These are phyloP conservation scores for Lycopodina hypogea DNA, from an alignment of 37 sponge, comb jelly and placozoan species.

Conservation along the genomic window DNA sequence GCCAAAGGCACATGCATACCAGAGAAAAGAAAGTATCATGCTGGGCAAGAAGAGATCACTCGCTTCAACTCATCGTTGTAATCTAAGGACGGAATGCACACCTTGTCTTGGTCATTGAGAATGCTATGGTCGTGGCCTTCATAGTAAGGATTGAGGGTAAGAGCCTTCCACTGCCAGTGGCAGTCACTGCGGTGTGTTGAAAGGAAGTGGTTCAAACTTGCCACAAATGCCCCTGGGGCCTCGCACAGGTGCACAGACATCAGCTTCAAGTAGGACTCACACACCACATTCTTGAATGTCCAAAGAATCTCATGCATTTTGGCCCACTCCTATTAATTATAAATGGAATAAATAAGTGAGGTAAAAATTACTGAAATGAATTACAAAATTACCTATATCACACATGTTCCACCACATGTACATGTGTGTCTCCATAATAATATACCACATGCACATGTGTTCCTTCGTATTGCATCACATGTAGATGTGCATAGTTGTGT, in stretches of 20 bases:
- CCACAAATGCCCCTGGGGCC: slow-evolving; percentile 86
- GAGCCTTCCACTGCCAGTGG: slow-evolving; percentile 85
- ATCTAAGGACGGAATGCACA: background rate
- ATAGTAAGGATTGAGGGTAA: slow-evolving; percentile 90
- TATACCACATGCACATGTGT: too few species aligned
- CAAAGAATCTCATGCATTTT: slow-evolving; percentile 86
- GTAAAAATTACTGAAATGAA: background rate
- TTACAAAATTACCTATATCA: background rate
- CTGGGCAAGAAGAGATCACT: background rate
- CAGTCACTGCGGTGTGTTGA: slow-evolving; percentile 67
- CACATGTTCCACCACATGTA: background rate
- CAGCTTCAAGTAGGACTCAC: slow-evolving; percentile 34
- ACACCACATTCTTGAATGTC: slow-evolving; percentile 41
- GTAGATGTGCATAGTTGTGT: too few species aligned
- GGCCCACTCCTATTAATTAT: slow-evolving; percentile 77
- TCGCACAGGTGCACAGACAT: slow-evolving; percentile 93
- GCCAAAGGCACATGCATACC: background rate
- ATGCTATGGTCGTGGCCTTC: slow-evolving; percentile 54
- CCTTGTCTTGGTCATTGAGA: slow-evolving; percentile 47
- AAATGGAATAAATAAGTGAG: too few species aligned
- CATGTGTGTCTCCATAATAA: too few species aligned
- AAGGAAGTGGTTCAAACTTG: slow-evolving; percentile 91
- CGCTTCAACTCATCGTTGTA: background rate
- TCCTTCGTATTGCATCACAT: too few species aligned
- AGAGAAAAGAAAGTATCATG: background rate